phyloP scores from a whole-genome alignment of 2,113 vertebrate species.

The Hucho hucho region DNA sequence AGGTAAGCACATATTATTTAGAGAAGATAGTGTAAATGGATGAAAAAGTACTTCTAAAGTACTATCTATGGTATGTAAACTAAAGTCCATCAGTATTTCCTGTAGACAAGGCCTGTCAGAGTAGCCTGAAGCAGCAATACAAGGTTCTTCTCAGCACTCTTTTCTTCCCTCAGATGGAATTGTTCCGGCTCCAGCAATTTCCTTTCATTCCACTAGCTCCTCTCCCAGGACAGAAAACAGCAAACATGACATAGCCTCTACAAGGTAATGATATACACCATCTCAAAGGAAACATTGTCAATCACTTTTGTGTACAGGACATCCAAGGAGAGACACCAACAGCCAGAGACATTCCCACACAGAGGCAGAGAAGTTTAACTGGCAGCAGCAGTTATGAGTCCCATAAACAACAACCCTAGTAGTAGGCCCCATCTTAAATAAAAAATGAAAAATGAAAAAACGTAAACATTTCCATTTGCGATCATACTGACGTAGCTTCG shows the following conservation, averaged over 20 bases:
- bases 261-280: neutral
- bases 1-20: constrained; percentile 7
- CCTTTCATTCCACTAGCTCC: too few species aligned
- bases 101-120: constrained; percentile 1
- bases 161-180: constrained; percentile 46
- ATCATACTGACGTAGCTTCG: neutral
- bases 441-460: constrained; percentile 45
- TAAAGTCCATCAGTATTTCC: constrained; percentile 19
- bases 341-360: too few species aligned
- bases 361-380: constrained; percentile 10
- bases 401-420: constrained; percentile 41
- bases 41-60: constrained; percentile 25
- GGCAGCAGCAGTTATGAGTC: constrained; percentile 46
- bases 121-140: constrained; percentile 59
- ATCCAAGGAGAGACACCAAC: constrained; percentile 48
- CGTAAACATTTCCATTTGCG: neutral
- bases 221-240: constrained; percentile 31
- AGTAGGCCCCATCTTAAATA: constrained; percentile 51
- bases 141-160: constrained; percentile 45
- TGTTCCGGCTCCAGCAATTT: constrained; percentile 46
- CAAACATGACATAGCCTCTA: constrained; percentile 21
- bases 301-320: constrained; percentile 58
- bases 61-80: constrained; percentile 23
- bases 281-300: neutral
- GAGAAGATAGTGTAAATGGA: neutral